Conservation (phyloP, 2,888 invertebrate genomes). For the Amblyjoppa fuscipennis region DNA sequence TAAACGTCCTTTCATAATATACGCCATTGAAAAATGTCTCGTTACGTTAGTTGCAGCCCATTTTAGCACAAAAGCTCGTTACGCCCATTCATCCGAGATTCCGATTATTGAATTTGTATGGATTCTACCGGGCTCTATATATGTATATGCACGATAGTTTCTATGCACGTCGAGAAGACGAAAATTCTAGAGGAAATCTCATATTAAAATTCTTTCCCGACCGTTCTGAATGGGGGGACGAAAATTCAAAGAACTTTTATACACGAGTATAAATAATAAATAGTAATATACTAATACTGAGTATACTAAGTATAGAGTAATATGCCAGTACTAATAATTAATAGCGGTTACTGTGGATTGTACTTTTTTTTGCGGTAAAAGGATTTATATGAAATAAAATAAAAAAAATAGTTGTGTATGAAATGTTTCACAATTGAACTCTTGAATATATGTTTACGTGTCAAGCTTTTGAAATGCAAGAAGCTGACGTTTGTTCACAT, state of each 20-base stretch:
- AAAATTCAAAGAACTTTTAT: neutral
- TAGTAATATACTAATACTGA: too few species aligned
- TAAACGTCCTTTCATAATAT: conserved; percentile 44
- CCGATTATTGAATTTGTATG: neutral
- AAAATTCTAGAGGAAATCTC: neutral
- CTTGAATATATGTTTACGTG: neutral
- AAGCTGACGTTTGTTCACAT: neutral
- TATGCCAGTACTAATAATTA: too few species aligned
- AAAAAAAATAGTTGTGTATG: too few species aligned
- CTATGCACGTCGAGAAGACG: neutral
- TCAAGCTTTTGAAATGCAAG: neutral
- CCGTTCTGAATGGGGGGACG: neutral
- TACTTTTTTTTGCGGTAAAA: too few species aligned
- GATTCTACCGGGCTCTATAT: neutral
- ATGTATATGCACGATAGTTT: too few species aligned
- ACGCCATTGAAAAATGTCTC: conserved; percentile 39
- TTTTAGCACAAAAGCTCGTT: conserved; percentile 30
- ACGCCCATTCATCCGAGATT: conserved; percentile 30
- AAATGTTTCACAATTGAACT: neutral
- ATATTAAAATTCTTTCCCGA: neutral
- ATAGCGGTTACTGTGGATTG: too few species aligned
- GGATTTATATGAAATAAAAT: too few species aligned
- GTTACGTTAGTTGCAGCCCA: conserved; percentile 16
- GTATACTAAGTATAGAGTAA: too few species aligned
- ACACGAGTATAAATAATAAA: too few species aligned